phyloP scores from a whole-genome alignment of 2,113 vertebrate genomes.

The Acrocephalus kingi region DNA sequence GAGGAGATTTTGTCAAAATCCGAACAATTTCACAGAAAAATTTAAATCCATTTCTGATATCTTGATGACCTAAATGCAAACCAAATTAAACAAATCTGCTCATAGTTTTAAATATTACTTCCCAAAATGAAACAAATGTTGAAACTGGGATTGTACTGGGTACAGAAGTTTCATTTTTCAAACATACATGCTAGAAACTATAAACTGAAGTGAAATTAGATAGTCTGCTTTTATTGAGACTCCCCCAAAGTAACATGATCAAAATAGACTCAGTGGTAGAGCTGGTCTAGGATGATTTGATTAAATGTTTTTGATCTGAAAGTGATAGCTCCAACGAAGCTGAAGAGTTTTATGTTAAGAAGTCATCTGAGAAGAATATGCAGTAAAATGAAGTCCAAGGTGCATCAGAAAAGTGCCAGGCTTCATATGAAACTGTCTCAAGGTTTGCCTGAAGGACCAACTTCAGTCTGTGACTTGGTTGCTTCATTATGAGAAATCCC shows the following conservation, averaged over 20 bases:
- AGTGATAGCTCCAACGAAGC: neutral
- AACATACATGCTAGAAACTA: neutral
- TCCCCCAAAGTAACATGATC: neutral
- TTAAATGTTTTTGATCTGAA: constrained; percentile 33
- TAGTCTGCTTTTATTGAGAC: constrained; percentile 7
- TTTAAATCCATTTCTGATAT: neutral
- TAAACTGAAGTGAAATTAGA: constrained; percentile 19
- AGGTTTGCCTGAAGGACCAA: neutral
- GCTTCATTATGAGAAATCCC: neutral
- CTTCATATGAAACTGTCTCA: neutral
- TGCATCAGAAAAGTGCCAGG: neutral
- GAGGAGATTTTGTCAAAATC: neutral
- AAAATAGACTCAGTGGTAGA: constrained; percentile 8
- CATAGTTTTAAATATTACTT: neutral
- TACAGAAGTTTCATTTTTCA: neutral
- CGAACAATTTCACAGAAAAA: neutral
- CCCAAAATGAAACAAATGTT: neutral
- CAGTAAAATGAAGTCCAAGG: constrained; percentile 1
- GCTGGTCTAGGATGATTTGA: constrained; percentile 3
- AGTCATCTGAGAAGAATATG: constrained; percentile 23
- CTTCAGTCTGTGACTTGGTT: neutral
- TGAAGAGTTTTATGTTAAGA: neutral
- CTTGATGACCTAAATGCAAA: neutral
- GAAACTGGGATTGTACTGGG: neutral
- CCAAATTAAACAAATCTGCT: neutral